Base-by-base conservation (phyloP, 2,888 invertebrate species). In the Xanthostigma xanthostigma region DNA sequence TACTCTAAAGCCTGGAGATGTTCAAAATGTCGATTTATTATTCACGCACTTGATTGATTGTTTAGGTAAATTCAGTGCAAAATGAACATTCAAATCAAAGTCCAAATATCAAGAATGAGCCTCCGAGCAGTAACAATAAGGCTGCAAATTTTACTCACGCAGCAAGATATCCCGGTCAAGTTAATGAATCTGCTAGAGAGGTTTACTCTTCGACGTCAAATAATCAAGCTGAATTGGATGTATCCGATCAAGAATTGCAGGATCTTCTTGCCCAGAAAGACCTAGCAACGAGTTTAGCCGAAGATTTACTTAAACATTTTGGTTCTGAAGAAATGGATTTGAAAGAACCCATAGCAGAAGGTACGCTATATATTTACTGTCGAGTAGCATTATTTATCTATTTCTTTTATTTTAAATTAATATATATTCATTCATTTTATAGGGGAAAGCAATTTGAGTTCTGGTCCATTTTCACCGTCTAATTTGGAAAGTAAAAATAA, bases 251-350 rank as follows among this genome's bases (percentile, higher is more conserved):
- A 63, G 84, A 85, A 57, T 64, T 85, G 37, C 80, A 81, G 56
- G 81, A 81, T 51, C 65, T 85, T 39, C 66, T 86, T n/a, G 79
- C 82, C 1, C 80, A 83, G 55, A 83, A 82, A 56, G 84, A 84
- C 60, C 73, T 81, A 45, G 76, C 82, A 1, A 84, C 88, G 50
- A 83, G 86, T 38, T 72, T 91, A 53, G 88, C 91, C 41, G 93
- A 93, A 65, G 90, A 93, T 67, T 70, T 93, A 50, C 70, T 93
- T 48, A 87, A 90, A 64, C 85, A 90, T 59, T 86, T 92, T 60
- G 81, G 82, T 10, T 83, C 84, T 14, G 78, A 84, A 11, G 80
- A 79, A 53, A 71, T 81, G 1, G 75, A 75, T 44, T 67, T 68
- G 1, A 69, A 69, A 48, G 67, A 67, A 37, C 37, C 36, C 14